These are phyloP conservation scores for Felis chaus DNA, from an alignment of 2,113 vertebrate genomes.

Conservation along the genomic window DNA sequence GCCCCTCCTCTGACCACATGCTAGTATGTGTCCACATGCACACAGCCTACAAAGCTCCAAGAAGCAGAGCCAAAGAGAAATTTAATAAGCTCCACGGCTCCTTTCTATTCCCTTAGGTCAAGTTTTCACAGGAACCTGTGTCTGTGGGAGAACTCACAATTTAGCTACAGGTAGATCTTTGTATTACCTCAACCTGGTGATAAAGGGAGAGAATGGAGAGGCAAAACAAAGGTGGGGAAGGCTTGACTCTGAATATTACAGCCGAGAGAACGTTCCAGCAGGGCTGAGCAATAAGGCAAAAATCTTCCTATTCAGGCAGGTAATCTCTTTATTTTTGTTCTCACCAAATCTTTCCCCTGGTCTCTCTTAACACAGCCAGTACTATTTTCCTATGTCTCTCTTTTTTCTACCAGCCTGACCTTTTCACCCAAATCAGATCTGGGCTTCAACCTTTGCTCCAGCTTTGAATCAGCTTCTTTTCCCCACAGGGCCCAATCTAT, in stretches of 20 bases:
- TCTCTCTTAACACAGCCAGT: slow-evolving; percentile 48
- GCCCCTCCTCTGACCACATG: slow-evolving; percentile 32
- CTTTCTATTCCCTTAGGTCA: slow-evolving; percentile 32
- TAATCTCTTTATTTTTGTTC: slow-evolving; percentile 39
- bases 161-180: slow-evolving; percentile 57
- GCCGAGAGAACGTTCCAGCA: slow-evolving; percentile 34
- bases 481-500: slow-evolving; percentile 28
- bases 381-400: background rate
- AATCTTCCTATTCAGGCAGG: background rate
- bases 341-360: slow-evolving; percentile 36
- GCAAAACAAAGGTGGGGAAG: slow-evolving; percentile 48
- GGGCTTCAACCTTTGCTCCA: slow-evolving; percentile 52
- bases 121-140: slow-evolving; percentile 22
- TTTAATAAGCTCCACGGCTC: slow-evolving; percentile 38
- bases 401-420: slow-evolving; percentile 49
- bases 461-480: slow-evolving; percentile 45
- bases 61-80: slow-evolving; percentile 37
- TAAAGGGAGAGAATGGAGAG: slow-evolving; percentile 42
- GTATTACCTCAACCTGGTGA: slow-evolving; percentile 36
- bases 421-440: slow-evolving; percentile 51
- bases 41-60: background rate
- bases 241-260: background rate
- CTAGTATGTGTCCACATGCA: background rate
- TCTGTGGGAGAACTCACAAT: slow-evolving; percentile 53
- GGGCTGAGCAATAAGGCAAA: background rate